Base-by-base conservation (phyloP, 1,140 invertebrate species). In the Hylaeus anthracinus region DNA sequence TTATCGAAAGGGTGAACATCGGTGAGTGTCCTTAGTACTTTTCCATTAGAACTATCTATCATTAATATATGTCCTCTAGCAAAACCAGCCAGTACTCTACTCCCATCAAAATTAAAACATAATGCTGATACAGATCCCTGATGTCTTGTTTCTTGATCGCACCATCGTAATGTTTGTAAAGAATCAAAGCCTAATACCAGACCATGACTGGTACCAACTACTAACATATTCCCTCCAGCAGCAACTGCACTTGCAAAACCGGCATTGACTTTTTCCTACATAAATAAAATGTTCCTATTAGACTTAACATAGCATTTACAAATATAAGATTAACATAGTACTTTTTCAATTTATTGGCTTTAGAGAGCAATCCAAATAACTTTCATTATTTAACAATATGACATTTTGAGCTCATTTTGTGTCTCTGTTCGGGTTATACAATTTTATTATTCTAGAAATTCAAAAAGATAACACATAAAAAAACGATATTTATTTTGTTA, bases 121-220 rank as follows among this genome's bases (percentile, higher is more conserved):
- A 99, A 92, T 70, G 96, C 95, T 43, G 98, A 98, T 14, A 99
- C 97, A 9, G 98, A 96, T 64, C 97, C 97, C 88, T 97, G 96
- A 76, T 97, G 95, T 79, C 94, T 94, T 53, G 95, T 94, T 86
- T 96, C 95, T 86, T 96, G 95, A 89, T 96, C 96, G 58, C 96
- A 98, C 97, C 97, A 99, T 91, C 97, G 96, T 81, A 99, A 93
- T 26, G 95, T 97, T 93, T 98, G 97, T 43, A 96, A 95, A 3
- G 95, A 94, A 94, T 98, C 98, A 94, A 99, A 99, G 72, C 97
- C 96, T 15, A 99, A 93, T 72, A 99, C 95, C 79, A 98, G 95
- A 39, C 98, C 98, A 93, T 99, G 98, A 58, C 97, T 98, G 60
- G 98, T 99, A 55, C 98, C 98, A 66, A 99, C 95, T 37, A 97